Base-by-base conservation (phyloP, 2,113 vertebrate species). In the Cyprinodon variegatus region DNA sequence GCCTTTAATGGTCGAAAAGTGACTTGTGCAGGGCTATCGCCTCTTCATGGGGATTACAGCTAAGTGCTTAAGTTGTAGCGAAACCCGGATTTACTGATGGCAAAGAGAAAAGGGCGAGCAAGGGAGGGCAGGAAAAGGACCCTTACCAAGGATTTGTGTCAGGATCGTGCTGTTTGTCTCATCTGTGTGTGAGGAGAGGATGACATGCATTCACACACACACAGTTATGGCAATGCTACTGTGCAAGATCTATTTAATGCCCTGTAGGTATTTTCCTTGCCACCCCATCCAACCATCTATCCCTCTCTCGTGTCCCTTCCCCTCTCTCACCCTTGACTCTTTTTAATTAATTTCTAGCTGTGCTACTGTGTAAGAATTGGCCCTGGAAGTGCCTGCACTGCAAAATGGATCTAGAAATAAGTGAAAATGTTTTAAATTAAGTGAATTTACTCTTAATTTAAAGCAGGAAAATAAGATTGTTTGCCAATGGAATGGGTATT, bases 21-120 rank as follows among this genome's bases (percentile, higher is more conserved):
- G 90, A 93, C 92, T 93, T 93, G 90, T 88, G 89, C 87, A 61
- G 88, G 88, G 90, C 90, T 90, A 92, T 91, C 80, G 91, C 86
- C 92, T 92, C 90, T 93, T 93, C 92, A 93, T 89, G 89, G 91
- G 92, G 92, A 93, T 93, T 93, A 93, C 85, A 70, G 89, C 89
- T 93, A 91, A 93, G 92, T 93, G 91, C 92, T 93, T 93, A 90
- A 93, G 84, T 93, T 93, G 92, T 88, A 89, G 88, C 86, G 89
- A 92, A 93, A 92, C 90, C 89, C 84, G 90, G 92, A 93, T 92
- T 93, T 93, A 87, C 87, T 90, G 92, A 92, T 88, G 88, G 88
- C 91, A 93, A 87, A 92, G 90, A 91, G 84, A 89, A 79, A 78
- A 80, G 84, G 70, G 86, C 45, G 46, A 83, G 76, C 74, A 85